Evolutionary conservation across 2,888 invertebrate genomes (phyloP), one percentile per base, ranked within the genome.

Genomic region (Stenurella melanura): DNA sequence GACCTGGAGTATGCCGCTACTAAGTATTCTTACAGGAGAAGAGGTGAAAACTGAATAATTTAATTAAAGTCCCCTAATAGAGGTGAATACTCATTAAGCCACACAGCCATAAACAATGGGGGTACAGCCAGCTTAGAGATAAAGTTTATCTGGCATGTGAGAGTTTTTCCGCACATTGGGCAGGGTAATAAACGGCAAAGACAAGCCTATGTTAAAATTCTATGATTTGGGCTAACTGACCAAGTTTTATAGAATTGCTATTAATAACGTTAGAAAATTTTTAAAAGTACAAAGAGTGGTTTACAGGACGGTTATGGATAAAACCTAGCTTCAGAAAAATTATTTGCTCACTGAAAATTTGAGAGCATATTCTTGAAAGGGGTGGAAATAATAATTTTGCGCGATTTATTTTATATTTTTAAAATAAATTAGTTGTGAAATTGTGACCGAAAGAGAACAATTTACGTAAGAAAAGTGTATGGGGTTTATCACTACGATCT

Each of bases 31-130:
- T 50, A 50, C 6, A 50, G 50, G 15, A 17, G 50, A n/a, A 12
- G 50, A 50, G 50, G 50, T 50, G 50, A 50, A 50, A 50, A 2
- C 50, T n/a, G 50, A 50, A 50, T 50, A 50, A 50, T 50, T 50
- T 50, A 50, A 50, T 50, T 50, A 50, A 50, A 50, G 50, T 50
- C 50, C 50, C 50, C 50, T 50, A 50, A 50, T 50, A 50, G 50
- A 50, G 50, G 50, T 50, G 50, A 50, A 50, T 50, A 50, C n/a
- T 1, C 50, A 50, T 50, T 50, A 50, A n/a, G 50, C 50, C 50
- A 50, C 50, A 50, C n/a, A 50, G 50, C 50, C 50, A 50, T 50
- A 50, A 50, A 50, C 50, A 50, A 50, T 50, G 50, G 50, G 50
- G n/a, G n/a, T 50, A 17, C n/a, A 50, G 50, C 50, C 1, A 50